Base-by-base conservation (phyloP, 2,797 vertebrate species). In the Distichodus sexfasciatus region DNA sequence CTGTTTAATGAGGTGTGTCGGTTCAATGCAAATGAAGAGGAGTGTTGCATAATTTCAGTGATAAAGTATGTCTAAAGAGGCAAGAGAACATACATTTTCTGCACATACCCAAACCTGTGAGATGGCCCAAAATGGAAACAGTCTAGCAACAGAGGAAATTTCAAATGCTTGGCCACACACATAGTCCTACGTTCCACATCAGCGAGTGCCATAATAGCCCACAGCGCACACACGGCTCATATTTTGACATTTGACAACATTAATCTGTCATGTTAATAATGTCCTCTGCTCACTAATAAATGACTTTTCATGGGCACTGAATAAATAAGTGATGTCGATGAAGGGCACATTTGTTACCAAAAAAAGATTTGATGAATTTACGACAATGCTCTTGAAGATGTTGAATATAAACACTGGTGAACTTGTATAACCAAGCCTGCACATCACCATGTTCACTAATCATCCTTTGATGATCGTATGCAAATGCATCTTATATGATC, bases 201-300 rank as follows among this genome's bases (percentile, higher is more conserved):
- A 82, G 74, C 82, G 82, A 75, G 71, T 80, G 40, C 53, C 58
- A 80, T 79, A 85, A 71, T 77, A 80, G 83, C 74, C 81, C 82
- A 81, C 84, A 84, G 85, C 85, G 74, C 79, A 76, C 81, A 79
- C 78, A 81, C 77, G 43, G 81, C 79, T 68, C 79, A 79, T 84
- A 83, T 84, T 85, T 83, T 88, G 85, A 88, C 87, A 89, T 86
- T 72, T 87, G 83, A 85, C 79, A 82, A 76, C 72, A 60, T 69
- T 46, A 58, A 46, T 78, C 76, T 79, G 81, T 75, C 76, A 68
- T 75, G 28, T 58, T 64, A 72, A 85, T 81, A 63, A 83, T 83
- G 81, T 81, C 59, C 28, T 76, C 44, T 53, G 60, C 74, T 79
- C 73, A 50, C 58, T 59, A 68, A 82, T 79, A 76, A 85, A 86